A percentile compares a stretch with the other conserved stretches of the same genome.
Conservation (phyloP, 2,797 vertebrate species). For the Falco naumanni region DNA sequence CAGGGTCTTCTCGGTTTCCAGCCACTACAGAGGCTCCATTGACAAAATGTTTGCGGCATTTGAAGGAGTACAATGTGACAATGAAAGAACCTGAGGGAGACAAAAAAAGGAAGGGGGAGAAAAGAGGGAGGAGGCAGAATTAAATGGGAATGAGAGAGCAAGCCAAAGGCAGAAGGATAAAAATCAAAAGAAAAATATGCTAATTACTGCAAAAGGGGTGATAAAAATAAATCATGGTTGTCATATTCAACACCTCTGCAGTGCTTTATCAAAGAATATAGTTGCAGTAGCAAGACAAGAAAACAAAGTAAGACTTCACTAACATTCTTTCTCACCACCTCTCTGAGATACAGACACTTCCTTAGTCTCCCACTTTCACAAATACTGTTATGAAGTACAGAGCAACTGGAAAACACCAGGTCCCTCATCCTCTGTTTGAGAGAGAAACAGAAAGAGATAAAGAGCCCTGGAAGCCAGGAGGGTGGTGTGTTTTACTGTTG, state of each 20-base stretch:
- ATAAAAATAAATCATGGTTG: neutral
- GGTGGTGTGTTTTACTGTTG: neutral
- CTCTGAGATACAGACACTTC: neutral
- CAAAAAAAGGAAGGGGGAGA: conserved; percentile 14
- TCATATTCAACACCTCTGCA: neutral
- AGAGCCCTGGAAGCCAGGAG: neutral
- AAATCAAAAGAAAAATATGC: conserved; percentile 21
- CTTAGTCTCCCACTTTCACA: neutral
- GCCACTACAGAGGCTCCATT: conserved; percentile 67
- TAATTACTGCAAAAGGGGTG: neutral
- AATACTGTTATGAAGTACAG: neutral
- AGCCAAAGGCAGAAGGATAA: neutral
- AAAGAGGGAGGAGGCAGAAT: neutral
- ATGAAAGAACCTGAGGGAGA: conserved; percentile 55
- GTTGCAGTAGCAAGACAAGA: neutral
- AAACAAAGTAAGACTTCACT: neutral
- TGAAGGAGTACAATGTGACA: conserved; percentile 60
- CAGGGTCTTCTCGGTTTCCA: conserved; percentile 65
- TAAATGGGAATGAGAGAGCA: conserved; percentile 1
- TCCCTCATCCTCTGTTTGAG: neutral
- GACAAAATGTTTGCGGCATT: conserved; percentile 43
- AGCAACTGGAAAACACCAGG: neutral
- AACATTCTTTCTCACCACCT: neutral
- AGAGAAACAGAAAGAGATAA: neutral
- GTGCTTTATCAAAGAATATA: neutral